These are phyloP conservation scores for Metopia argyrocephala DNA, from an alignment of 2,888 invertebrate genomes.

Conservation along the genomic window DNA sequence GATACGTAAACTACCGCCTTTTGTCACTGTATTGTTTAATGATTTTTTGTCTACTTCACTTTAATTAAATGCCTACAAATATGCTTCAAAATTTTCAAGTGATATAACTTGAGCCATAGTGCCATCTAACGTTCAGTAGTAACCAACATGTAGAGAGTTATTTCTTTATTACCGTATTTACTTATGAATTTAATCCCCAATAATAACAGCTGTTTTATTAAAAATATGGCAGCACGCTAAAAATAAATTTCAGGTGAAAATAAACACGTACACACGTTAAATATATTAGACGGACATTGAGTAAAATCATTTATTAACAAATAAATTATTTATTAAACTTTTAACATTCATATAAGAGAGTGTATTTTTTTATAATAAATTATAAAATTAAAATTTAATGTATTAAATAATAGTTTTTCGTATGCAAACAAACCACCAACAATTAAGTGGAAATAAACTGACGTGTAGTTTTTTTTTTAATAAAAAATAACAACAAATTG, in stretches of 20 bases:
- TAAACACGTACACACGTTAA: slow-evolving; percentile 46
- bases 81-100: no score
- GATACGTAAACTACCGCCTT: no score
- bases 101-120: no score
- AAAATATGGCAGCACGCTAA: slow-evolving; percentile 4
- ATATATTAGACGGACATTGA: slow-evolving; percentile 9
- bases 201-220: slow-evolving; percentile 2
- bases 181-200: neutral
- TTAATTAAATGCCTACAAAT: no score
- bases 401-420: neutral
- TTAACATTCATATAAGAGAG: neutral
- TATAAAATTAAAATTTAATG: slow-evolving; percentile 24
- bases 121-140: slow-evolving; percentile 16
- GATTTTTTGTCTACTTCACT: no score
- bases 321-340: neutral
- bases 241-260: slow-evolving; percentile 19
- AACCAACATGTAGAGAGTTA: neutral
- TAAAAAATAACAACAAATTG: neutral
- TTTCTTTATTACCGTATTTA: neutral
- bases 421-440: neutral
- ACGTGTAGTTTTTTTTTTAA: neutral
- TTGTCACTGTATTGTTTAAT: no score
- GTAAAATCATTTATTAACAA: slow-evolving; percentile 3
- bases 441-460: neutral
- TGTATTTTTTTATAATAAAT: slow-evolving; percentile 15